phyloP scores from a whole-genome alignment of 2,888 invertebrate genomes.

The Eristalis pertinax region DNA sequence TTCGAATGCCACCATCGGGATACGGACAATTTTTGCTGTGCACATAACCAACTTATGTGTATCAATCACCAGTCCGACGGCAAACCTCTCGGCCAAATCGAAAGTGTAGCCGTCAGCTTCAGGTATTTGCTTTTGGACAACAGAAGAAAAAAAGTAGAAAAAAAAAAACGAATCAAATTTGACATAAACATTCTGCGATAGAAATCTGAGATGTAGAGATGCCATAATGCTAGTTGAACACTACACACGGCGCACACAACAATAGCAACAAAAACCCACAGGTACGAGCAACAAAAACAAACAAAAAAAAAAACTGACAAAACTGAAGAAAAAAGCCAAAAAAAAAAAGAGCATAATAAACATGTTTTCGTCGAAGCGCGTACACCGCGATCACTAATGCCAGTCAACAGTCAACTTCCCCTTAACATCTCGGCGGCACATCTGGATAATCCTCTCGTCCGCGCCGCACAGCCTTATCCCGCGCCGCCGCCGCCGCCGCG shows the following conservation, averaged over 20 bases:
- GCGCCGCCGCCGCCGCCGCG: background rate
- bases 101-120: conserved; percentile 29
- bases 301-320: no score
- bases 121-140: conserved; percentile 29
- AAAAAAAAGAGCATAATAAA: conserved; percentile 28
- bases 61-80: conserved; percentile 5
- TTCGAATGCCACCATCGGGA: conserved; percentile 31
- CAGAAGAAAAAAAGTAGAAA: no score
- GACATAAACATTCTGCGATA: conserved; percentile 67
- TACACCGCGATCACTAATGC: conserved; percentile 47
- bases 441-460: conserved; percentile 46
- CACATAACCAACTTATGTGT: conserved; percentile 1
- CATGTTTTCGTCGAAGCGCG: conserved; percentile 35
- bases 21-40: conserved; percentile 23
- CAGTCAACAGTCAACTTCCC: conserved; percentile 27
- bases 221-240: conserved; percentile 39
- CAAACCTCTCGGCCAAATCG: conserved; percentile 15
- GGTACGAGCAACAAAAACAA: background rate
- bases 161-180: conserved; percentile 39
- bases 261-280: background rate
- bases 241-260: background rate
- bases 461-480: conserved; percentile 39
- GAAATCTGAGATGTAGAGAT: conserved; percentile 55
- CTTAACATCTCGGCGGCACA: conserved; percentile 49
- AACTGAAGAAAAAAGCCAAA: conserved; percentile 2